Conservation (phyloP, 2,888 invertebrate genomes). For the Himalopsyche japonica region DNA sequence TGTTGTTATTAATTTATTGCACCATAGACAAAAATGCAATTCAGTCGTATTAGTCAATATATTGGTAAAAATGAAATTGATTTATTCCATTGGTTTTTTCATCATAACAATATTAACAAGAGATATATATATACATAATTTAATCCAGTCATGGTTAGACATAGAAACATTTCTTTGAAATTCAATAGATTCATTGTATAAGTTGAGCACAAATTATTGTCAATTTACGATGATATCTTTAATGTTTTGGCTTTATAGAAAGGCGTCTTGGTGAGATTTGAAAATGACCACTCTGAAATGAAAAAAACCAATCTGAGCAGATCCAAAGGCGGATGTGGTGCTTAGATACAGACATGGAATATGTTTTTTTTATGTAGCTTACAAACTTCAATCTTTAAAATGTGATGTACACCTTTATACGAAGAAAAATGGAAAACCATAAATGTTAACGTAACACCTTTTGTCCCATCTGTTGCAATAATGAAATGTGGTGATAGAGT, state of each 20-base stretch:
- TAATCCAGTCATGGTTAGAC: not conserved
- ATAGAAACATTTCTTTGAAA: not conserved
- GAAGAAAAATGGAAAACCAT: not conserved
- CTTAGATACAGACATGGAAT: not conserved
- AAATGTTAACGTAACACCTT: not conserved
- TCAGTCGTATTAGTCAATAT: not conserved
- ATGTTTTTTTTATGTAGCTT: not conserved
- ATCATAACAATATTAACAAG: not conserved
- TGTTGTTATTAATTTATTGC: not conserved
- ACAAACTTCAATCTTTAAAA: not conserved
- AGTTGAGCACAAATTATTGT: not conserved
- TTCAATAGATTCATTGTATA: not conserved
- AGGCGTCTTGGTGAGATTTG: not conserved
- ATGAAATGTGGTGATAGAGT: constrained; percentile 1
- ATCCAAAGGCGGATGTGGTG: not conserved
- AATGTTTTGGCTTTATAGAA: not conserved
- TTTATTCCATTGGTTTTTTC: not conserved
- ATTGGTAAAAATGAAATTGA: not conserved
- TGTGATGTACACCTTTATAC: not conserved
- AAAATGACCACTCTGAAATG: too few relatives aligned
- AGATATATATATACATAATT: not conserved
- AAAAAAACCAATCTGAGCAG: not conserved
- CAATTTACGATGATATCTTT: too few relatives aligned
- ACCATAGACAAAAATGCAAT: not conserved
- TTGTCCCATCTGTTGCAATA: not conserved